These are phyloP conservation scores for Corynorhinus townsendii DNA, from an alignment of 2,113 vertebrate species.

Conservation along the genomic window DNA sequence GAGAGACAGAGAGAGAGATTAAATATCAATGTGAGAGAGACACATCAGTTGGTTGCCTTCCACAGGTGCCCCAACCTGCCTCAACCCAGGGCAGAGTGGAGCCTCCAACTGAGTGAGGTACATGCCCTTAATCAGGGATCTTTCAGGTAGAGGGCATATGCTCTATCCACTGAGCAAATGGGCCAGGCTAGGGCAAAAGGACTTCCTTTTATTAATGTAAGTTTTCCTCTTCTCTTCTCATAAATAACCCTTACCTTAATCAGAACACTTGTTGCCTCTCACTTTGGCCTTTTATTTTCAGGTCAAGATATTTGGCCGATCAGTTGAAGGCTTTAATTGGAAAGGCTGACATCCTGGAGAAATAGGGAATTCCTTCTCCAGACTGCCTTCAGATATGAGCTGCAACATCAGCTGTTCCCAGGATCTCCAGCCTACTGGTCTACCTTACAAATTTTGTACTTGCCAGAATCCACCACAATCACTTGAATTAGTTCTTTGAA, in stretches of 20 bases:
- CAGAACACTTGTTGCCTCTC: not conserved
- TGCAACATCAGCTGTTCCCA: not conserved
- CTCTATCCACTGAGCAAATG: not conserved
- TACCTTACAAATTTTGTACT: not conserved
- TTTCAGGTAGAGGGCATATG: too few relatives aligned
- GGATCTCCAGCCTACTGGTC: not conserved
- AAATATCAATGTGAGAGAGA: not conserved
- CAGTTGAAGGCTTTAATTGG: not conserved
- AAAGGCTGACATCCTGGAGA: not conserved
- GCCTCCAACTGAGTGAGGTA: too few relatives aligned
- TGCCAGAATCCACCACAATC: not conserved
- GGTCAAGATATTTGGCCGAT: not conserved
- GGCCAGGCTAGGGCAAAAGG: too few relatives aligned
- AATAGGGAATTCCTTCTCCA: not conserved
- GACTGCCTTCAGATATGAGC: not conserved
- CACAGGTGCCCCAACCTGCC: not conserved
- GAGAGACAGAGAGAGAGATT: not conserved
- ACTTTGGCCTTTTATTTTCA: not conserved
- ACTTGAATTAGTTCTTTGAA: not conserved
- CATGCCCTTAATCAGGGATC: not conserved
- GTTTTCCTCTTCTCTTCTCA: not conserved
- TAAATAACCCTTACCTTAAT: not conserved
- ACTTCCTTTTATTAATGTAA: not conserved
- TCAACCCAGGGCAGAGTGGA: too few relatives aligned
- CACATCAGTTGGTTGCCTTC: not conserved